Evolutionary conservation across 2,888 invertebrate species (phyloP).

Genomic region (Polydrusus tereticollis): DNA sequence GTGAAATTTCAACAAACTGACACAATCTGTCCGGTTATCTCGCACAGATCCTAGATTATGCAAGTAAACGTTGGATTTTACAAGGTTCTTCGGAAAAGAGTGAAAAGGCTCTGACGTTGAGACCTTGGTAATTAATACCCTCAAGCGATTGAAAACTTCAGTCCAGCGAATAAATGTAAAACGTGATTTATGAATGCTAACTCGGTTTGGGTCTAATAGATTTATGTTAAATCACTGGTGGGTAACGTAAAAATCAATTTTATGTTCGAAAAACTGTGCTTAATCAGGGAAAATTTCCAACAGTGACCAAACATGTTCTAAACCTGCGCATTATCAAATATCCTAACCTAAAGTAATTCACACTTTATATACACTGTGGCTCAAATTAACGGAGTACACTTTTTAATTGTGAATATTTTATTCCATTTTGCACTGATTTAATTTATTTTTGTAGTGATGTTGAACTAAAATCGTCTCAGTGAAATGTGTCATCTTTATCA

Average conservation of each 20-base stretch:
- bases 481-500: too few relatives aligned
- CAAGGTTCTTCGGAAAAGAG: slow-evolving; percentile 45
- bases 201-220: not conserved
- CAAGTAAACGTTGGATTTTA: slow-evolving; percentile 36
- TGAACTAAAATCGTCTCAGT: too few relatives aligned
- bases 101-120: slow-evolving; percentile 36
- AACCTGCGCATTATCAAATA: too few relatives aligned
- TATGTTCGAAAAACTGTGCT: too few relatives aligned
- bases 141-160: slow-evolving; percentile 7
- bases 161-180: slow-evolving; percentile 29
- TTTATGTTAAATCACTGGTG: slow-evolving; percentile 8
- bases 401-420: too few relatives aligned
- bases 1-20: slow-evolving; percentile 32
- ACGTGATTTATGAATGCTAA: slow-evolving; percentile 38
- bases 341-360: too few relatives aligned
- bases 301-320: too few relatives aligned
- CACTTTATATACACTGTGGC: too few relatives aligned
- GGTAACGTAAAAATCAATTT: not conserved
- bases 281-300: too few relatives aligned
- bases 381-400: too few relatives aligned
- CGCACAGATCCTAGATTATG: slow-evolving; percentile 28
- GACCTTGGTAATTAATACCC: slow-evolving; percentile 38
- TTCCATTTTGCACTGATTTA: too few relatives aligned
- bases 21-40: slow-evolving; percentile 32
- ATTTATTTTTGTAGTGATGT: too few relatives aligned